Base-by-base conservation (phyloP, 2,113 vertebrate species). In the Grammomys dolichurus region DNA sequence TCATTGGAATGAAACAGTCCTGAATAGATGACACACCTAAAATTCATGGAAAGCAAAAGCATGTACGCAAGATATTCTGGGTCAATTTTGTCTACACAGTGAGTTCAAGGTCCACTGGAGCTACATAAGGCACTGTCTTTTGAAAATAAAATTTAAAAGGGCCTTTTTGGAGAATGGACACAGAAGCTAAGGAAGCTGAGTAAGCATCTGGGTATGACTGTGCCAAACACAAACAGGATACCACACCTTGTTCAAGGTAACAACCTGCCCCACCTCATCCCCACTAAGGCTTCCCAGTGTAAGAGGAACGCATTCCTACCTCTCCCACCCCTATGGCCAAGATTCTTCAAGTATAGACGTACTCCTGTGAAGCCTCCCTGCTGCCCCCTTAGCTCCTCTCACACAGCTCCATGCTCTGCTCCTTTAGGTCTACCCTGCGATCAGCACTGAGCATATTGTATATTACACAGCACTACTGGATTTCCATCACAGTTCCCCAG, bases 401-500 rank as follows among this genome's bases (percentile, higher is more conserved):
- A 36, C 75, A 60, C n/a, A 58, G 43, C 9, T 77, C n/a, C 81
- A 43, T 2, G 51, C 51, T 91, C 88, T 10, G 10, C 1, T 60
- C 65, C 72, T 90, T 73, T 86, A 1, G 7, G 78, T 19, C 94
- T 80, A 89, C 4, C 43, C 51, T 60, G 26, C 91, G 51, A 24
- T 19, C 56, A 70, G 54, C 40, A 31, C 9, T 75, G 11, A 70
- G 1, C 54, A 58, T 0, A 10, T 54, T 56, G 1, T 5, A 36
- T 46, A 85, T 69, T 56, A 81, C 67, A 40, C 26, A 76, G 48
- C 22, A 88, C 43, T 73, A 63, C 60, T 51, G 60, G 9, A 4
- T 54, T 76, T 87, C 90, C 80, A 51, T 46, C 73, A 0, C 26
- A 70, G 60, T 67, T 94, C 86, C 86, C 89, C 60, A 72, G 56